phyloP scores from a whole-genome alignment of 1,140 invertebrate species.

The Aphaenogaster ashmeadi region DNA sequence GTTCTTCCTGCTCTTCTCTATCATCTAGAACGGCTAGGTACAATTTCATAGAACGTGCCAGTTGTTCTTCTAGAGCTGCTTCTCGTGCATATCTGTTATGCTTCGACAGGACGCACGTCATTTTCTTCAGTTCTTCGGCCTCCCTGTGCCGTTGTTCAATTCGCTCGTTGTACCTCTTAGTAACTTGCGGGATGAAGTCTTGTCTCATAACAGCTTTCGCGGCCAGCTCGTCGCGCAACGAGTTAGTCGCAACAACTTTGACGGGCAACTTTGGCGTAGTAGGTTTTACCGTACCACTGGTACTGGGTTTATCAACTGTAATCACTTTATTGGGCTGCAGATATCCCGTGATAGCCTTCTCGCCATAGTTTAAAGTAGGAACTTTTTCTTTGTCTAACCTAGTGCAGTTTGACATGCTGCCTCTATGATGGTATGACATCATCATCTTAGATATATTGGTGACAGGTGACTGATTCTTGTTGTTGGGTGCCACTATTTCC shows the following conservation, averaged over 20 bases:
- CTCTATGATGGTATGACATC: not conserved
- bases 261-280: not conserved
- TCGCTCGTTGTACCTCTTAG: conserved; percentile 79
- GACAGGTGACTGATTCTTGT: not conserved
- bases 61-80: conserved; percentile 79
- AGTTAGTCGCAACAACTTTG: conserved; percentile 76
- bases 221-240: conserved; percentile 80
- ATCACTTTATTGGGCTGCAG: not conserved
- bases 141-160: conserved; percentile 77
- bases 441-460: conserved; percentile 7
- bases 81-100: conserved; percentile 82
- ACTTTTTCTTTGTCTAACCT: conserved; percentile 38
- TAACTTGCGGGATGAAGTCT: conserved; percentile 77
- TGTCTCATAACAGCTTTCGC: conserved; percentile 77
- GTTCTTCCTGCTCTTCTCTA: conserved; percentile 78
- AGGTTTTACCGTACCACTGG: not conserved
- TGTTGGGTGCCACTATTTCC: not conserved
- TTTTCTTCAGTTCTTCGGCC: conserved; percentile 79
- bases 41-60: conserved; percentile 79
- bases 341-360: conserved; percentile 11
- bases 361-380: conserved; percentile 40
- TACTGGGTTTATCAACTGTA: conserved; percentile 14
- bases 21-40: conserved; percentile 82
- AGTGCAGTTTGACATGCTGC: not conserved
- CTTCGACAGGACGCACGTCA: conserved; percentile 76